Conservation (phyloP, 2,888 invertebrate genomes). For the Drosophila lutescens region DNA sequence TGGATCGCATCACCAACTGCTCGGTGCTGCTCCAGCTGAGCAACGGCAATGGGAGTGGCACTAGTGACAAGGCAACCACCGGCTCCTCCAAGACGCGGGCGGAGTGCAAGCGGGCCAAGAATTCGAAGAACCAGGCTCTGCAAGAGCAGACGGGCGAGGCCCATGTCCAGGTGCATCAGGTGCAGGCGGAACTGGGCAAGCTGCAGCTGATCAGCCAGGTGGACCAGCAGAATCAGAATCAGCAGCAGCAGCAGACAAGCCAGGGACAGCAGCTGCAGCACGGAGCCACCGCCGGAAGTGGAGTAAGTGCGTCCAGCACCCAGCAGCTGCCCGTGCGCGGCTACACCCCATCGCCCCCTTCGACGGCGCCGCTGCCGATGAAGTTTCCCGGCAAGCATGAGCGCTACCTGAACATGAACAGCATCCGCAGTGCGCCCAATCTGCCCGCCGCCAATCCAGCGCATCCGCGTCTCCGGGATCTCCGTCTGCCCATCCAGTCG, state of each 20-base stretch:
- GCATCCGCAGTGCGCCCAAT: constrained; percentile 92
- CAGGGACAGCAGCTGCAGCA: not conserved
- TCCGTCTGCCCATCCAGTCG: constrained; percentile 90
- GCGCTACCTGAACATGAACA: constrained; percentile 90
- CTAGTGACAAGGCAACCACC: constrained; percentile 8
- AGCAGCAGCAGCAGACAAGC: constrained; percentile 23
- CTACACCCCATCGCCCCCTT: constrained; percentile 92
- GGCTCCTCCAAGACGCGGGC: constrained; percentile 63
- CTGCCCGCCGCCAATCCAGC: constrained; percentile 88
- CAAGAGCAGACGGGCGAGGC: constrained; percentile 72
- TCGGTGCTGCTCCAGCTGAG: constrained; percentile 88
- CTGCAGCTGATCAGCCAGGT: constrained; percentile 86
- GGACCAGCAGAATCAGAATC: constrained; percentile 84
- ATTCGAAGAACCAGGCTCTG: constrained; percentile 83
- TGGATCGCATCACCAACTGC: constrained; percentile 92
- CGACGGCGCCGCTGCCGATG: constrained; percentile 92
- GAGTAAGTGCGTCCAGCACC: constrained; percentile 82
- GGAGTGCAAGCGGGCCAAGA: constrained; percentile 83
- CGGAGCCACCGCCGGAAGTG: not conserved
- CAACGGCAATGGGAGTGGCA: constrained; percentile 71
- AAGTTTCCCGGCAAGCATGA: constrained; percentile 90
- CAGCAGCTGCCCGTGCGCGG: constrained; percentile 89
- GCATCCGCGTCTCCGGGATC: constrained; percentile 89
- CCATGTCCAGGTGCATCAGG: constrained; percentile 68
- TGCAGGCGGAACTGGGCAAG: constrained; percentile 86